Conservation (phyloP, 2,797 vertebrate genomes). For the Chrysocyon brachyurus region DNA sequence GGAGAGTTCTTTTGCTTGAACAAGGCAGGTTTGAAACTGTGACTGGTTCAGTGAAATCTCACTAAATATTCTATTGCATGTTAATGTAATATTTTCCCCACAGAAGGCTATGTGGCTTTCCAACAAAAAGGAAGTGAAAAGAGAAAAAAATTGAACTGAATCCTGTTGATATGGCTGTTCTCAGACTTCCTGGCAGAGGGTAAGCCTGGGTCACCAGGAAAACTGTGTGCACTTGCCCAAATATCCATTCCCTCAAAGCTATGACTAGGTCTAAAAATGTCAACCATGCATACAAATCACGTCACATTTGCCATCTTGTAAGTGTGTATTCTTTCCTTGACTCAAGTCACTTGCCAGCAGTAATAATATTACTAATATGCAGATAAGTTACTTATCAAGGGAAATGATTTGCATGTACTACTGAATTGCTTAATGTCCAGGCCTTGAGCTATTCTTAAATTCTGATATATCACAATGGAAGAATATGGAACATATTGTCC, state of each 20-base stretch:
- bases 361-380: slow-evolving; percentile 34
- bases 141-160: not conserved
- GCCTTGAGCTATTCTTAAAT: not conserved
- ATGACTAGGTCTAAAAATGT: not conserved
- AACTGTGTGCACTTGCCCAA: not conserved
- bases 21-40: not conserved
- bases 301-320: not conserved
- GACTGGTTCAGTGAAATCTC: not conserved
- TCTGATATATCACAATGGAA: not conserved
- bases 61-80: not conserved
- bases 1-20: slow-evolving; percentile 67
- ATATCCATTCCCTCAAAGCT: not conserved
- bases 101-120: not conserved
- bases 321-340: not conserved
- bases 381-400: not conserved
- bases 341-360: not conserved
- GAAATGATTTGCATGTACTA: not conserved
- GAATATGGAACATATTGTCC: not conserved
- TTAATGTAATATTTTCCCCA: not conserved
- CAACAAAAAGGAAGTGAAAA: not conserved
- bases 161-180: not conserved
- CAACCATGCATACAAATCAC: not conserved
- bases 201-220: not conserved
- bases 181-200: not conserved
- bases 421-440: not conserved